phyloP scores from a whole-genome alignment of 2,888 invertebrate species.

The Cistogaster globosa region DNA sequence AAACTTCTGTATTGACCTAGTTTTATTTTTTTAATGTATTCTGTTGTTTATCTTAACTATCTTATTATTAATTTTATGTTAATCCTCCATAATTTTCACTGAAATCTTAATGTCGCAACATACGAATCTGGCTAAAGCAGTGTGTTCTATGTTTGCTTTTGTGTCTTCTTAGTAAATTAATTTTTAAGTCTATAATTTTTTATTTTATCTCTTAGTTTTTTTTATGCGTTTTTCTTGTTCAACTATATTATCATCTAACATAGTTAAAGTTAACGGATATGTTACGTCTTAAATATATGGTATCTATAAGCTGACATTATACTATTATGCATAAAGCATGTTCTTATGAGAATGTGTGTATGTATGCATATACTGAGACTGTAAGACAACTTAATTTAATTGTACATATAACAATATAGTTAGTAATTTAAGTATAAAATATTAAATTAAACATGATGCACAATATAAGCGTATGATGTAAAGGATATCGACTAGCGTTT shows the following conservation, averaged over 20 bases:
- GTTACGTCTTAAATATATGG: slow-evolving; percentile 56
- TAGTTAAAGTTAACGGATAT: slow-evolving; percentile 67
- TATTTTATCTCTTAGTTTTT: slow-evolving; percentile 40
- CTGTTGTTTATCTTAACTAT: slow-evolving; percentile 60
- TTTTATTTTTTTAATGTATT: slow-evolving; percentile 30
- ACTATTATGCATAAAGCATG: slow-evolving; percentile 42
- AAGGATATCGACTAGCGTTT: slow-evolving; percentile 21
- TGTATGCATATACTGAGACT: slow-evolving; percentile 5
- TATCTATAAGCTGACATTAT: slow-evolving; percentile 59
- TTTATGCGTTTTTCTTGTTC: slow-evolving; percentile 38
- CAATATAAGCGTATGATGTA: slow-evolving; percentile 11
- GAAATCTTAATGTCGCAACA: slow-evolving; percentile 51
- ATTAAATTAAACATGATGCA: slow-evolving; percentile 22
- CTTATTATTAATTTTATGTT: slow-evolving; percentile 67
- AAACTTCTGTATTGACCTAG: slow-evolving; percentile 69
- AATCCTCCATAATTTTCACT: slow-evolving; percentile 70
- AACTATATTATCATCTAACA: slow-evolving; percentile 65
- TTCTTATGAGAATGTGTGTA: neutral
- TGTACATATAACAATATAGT: slow-evolving; percentile 53
- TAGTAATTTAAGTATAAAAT: slow-evolving; percentile 58
- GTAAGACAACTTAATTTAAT: slow-evolving; percentile 64
- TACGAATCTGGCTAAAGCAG: neutral
- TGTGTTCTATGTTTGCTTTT: neutral
- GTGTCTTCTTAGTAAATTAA: slow-evolving; percentile 29
- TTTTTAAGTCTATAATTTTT: slow-evolving; percentile 59